phyloP scores from a whole-genome alignment of 2,797 vertebrate genomes.

The Crenichthys baileyi region DNA sequence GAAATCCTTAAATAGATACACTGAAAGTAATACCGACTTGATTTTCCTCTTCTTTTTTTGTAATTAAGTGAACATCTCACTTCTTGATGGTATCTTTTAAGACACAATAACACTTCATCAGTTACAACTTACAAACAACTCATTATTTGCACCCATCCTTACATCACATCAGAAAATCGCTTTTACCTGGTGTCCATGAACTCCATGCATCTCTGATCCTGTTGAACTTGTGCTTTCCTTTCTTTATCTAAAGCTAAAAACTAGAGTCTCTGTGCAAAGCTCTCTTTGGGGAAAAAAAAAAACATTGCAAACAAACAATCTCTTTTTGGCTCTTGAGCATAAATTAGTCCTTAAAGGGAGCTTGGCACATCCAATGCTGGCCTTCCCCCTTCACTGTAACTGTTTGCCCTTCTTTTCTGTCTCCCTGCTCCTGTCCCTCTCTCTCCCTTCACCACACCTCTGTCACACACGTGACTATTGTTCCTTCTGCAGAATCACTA shows the following conservation, averaged over 20 bases:
- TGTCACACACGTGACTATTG: conserved; percentile 86
- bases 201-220: conserved; percentile 17
- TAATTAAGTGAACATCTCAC: not conserved
- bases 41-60: not conserved
- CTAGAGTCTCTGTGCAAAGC: conserved; percentile 45
- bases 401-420: conserved; percentile 80
- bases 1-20: conserved; percentile 26
- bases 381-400: conserved; percentile 71
- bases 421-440: conserved; percentile 44
- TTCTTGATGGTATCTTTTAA: conserved; percentile 1
- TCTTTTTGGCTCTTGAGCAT: not conserved
- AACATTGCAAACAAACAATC: not conserved
- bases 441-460: conserved; percentile 68
- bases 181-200: conserved; percentile 20
- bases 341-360: conserved; percentile 40
- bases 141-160: conserved; percentile 18
- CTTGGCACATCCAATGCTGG: conserved; percentile 53
- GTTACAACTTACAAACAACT: conserved; percentile 6
- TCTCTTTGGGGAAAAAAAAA: conserved; percentile 33
- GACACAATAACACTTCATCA: conserved; percentile 15
- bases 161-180: conserved; percentile 1
- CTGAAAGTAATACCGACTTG: not conserved
- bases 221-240: conserved; percentile 39
- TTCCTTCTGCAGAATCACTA: conserved; percentile 98
- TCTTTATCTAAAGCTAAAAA: conserved; percentile 40